Conservation (phyloP, 2,113 vertebrate genomes). For the Ariopsis seemanni region DNA sequence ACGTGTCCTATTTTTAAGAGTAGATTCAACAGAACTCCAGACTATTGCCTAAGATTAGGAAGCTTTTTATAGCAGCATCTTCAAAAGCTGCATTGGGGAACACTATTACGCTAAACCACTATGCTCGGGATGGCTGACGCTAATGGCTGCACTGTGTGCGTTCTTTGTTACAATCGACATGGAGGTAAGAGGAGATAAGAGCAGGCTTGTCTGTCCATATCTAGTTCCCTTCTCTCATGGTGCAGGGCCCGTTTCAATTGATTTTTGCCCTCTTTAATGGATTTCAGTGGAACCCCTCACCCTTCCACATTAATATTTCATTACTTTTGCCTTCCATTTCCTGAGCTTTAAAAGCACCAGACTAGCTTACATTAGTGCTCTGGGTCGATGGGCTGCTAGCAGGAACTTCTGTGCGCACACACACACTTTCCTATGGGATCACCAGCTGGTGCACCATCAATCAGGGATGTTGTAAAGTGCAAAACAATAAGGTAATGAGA, state of each 20-base stretch:
- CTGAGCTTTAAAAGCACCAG: conserved; percentile 52
- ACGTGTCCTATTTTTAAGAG: not conserved
- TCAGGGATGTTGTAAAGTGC: not conserved
- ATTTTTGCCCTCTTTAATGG: conserved; percentile 61
- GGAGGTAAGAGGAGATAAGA: conserved; percentile 22
- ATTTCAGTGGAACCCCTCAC: conserved; percentile 59
- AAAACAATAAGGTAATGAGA: conserved; percentile 33
- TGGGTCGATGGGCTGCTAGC: conserved; percentile 48
- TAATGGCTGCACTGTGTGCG: not conserved
- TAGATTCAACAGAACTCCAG: not conserved
- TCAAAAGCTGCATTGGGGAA: not conserved
- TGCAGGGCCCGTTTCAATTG: conserved; percentile 47
- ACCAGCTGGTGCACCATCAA: conserved; percentile 18
- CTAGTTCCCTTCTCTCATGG: conserved; percentile 17
- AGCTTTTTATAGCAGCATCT: not conserved
- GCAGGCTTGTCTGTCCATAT: conserved; percentile 32
- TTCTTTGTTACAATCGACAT: conserved; percentile 27
- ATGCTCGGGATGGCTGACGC: not conserved
- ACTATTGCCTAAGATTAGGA: conserved; percentile 8
- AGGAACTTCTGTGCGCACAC: conserved; percentile 14
- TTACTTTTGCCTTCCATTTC: conserved; percentile 60
- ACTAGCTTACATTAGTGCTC: conserved; percentile 40
- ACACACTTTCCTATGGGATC: conserved; percentile 7
- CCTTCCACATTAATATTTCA: conserved; percentile 69
- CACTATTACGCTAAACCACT: too few relatives aligned